Evolutionary conservation across 2,797 vertebrate species (phyloP).

Genomic region (Miichthys miiuy): DNA sequence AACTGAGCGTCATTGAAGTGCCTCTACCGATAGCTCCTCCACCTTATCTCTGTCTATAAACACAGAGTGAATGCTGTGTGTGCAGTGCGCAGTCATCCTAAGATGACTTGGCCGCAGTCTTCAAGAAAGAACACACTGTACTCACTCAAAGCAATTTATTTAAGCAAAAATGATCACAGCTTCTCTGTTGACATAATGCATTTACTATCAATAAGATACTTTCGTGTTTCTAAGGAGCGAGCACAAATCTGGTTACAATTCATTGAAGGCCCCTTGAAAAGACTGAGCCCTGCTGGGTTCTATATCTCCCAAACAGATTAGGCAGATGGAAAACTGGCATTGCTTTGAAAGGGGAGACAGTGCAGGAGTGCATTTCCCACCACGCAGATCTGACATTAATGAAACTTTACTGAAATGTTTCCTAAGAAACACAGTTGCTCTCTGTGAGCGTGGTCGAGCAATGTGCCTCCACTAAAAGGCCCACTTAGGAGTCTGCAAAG

Average conservation of each 20-base stretch:
- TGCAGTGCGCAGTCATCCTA: conserved; percentile 40
- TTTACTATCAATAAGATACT: conserved; percentile 60
- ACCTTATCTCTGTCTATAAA: conserved; percentile 57
- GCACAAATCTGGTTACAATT: conserved; percentile 67
- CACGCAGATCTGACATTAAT: conserved; percentile 68
- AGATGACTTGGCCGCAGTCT: conserved; percentile 52
- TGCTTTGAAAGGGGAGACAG: conserved; percentile 35
- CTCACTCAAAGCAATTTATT: conserved; percentile 59
- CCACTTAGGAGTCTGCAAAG: conserved; percentile 62
- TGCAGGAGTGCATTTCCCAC: conserved; percentile 47
- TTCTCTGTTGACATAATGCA: conserved; percentile 63
- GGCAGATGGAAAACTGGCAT: conserved; percentile 53
- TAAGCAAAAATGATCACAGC: conserved; percentile 51
- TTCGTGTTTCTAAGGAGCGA: conserved; percentile 54
- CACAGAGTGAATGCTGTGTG: conserved; percentile 40
- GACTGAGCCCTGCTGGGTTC: conserved; percentile 46
- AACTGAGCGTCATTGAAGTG: conserved; percentile 30
- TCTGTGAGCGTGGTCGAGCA: conserved; percentile 39
- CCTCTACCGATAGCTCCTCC: conserved; percentile 37
- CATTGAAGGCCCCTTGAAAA: conserved; percentile 52
- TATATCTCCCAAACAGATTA: conserved; percentile 63
- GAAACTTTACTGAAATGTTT: conserved; percentile 74
- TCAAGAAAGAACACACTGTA: conserved; percentile 34
- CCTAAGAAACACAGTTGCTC: conserved; percentile 46
- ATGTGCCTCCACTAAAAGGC: conserved; percentile 63